Evolutionary conservation across 1,140 invertebrate genomes (phyloP).

Genomic region (Hylaeus volcanicus): DNA sequence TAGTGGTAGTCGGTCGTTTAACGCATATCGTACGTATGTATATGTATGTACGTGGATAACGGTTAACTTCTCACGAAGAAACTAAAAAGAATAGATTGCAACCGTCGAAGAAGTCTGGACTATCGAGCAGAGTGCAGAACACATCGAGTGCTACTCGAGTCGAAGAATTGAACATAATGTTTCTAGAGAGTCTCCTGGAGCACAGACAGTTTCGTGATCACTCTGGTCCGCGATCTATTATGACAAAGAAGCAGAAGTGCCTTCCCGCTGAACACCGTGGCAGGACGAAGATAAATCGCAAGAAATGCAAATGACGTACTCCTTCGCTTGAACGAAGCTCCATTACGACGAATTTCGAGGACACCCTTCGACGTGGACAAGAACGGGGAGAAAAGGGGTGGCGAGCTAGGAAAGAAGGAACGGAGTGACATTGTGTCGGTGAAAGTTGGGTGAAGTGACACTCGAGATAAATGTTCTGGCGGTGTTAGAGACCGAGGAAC

Average conservation of each 20-base stretch:
- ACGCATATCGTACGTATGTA: no score
- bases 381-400: constrained; percentile 8
- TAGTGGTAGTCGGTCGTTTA: no score
- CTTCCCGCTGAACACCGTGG: constrained; percentile 19
- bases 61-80: no score
- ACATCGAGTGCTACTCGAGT: not conserved
- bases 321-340: constrained; percentile 48
- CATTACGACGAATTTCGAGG: constrained; percentile 56
- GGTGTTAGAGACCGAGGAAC: constrained; percentile 53
- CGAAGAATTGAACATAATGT: constrained; percentile 3
- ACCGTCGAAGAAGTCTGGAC: no score
- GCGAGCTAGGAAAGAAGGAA: constrained; percentile 35
- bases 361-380: constrained; percentile 41
- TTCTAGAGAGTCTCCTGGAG: no score
- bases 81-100: no score
- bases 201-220: constrained; percentile 7
- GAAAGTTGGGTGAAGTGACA: constrained; percentile 71
- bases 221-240: constrained; percentile 42
- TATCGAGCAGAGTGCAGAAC: no score
- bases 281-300: constrained; percentile 62
- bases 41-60: no score
- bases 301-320: constrained; percentile 63
- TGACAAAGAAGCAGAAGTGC: constrained; percentile 36
- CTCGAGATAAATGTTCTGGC: constrained; percentile 72
- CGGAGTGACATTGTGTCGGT: constrained; percentile 63